Evolutionary conservation across 2,888 invertebrate species (phyloP).

Genomic region (Diadromus collaris): DNA sequence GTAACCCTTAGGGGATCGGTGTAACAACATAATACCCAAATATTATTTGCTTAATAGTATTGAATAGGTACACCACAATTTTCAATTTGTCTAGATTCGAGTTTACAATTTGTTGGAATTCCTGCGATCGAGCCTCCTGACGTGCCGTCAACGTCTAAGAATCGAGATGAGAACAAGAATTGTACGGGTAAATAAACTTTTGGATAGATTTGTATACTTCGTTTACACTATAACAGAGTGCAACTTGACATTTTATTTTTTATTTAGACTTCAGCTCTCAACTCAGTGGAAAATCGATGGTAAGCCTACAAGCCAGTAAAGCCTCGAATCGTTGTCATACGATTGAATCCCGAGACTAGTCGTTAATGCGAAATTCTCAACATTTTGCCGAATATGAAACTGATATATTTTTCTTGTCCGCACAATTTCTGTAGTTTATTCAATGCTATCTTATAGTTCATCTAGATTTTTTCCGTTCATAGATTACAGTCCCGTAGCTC

Average conservation of each 20-base stretch:
- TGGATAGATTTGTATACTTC: constrained; percentile 1
- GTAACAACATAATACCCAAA: no score
- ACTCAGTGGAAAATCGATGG: background rate
- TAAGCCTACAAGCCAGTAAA: background rate
- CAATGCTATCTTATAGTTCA: background rate
- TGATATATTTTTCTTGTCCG: background rate
- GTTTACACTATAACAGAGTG: background rate
- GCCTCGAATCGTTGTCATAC: background rate
- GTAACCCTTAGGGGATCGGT: no score
- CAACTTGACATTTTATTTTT: background rate
- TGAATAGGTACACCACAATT: background rate
- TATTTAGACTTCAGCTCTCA: background rate
- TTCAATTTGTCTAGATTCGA: background rate
- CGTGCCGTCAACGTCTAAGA: background rate
- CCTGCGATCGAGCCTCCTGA: background rate
- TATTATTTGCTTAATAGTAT: background rate
- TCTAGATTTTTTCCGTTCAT: background rate
- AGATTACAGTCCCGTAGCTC: background rate
- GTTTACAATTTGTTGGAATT: background rate
- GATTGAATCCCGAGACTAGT: background rate
- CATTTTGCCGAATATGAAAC: background rate
- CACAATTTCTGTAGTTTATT: background rate
- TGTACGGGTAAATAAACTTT: background rate
- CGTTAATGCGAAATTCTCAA: background rate
- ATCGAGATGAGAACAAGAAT: background rate